A percentile compares a stretch with the other conserved stretches of the same genome.
These are phyloP conservation scores for Paraplagusia blochii DNA, from an alignment of 2,113 vertebrate genomes.

Conservation along the genomic window DNA sequence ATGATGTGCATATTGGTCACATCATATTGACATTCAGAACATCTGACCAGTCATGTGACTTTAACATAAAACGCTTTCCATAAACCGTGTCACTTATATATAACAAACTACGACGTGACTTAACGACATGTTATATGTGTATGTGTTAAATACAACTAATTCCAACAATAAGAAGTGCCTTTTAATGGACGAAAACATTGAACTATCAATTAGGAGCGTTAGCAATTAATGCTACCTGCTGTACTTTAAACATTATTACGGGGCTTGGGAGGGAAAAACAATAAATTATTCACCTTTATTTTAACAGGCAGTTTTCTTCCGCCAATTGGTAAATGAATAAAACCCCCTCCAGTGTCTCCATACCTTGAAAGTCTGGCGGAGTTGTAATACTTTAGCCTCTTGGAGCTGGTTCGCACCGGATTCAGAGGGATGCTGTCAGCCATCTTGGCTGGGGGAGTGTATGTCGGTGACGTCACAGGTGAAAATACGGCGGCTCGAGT, in stretches of 20 bases:
- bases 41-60: slow-evolving; percentile 40
- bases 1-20: no score
- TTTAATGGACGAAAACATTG: slow-evolving; percentile 1
- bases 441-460: slow-evolving; percentile 71
- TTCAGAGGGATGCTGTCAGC: slow-evolving; percentile 76
- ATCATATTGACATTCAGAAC: background rate
- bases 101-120: no score
- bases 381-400: slow-evolving; percentile 64
- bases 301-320: background rate
- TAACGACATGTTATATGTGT: no score
- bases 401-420: slow-evolving; percentile 70
- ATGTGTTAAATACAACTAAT: no score
- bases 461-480: slow-evolving; percentile 60
- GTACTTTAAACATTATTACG: slow-evolving; percentile 5
- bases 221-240: slow-evolving; percentile 55
- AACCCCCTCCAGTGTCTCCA: background rate
- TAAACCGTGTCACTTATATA: no score
- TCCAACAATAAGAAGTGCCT: background rate
- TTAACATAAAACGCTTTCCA: slow-evolving; percentile 9
- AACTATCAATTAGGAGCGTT: slow-evolving; percentile 25
- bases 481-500: background rate
- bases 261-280: background rate
- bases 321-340: background rate
- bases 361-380: slow-evolving; percentile 70
- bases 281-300: background rate